These are phyloP conservation scores for Acrobasis suavella DNA, from an alignment of 2,888 invertebrate species.

Conservation along the genomic window DNA sequence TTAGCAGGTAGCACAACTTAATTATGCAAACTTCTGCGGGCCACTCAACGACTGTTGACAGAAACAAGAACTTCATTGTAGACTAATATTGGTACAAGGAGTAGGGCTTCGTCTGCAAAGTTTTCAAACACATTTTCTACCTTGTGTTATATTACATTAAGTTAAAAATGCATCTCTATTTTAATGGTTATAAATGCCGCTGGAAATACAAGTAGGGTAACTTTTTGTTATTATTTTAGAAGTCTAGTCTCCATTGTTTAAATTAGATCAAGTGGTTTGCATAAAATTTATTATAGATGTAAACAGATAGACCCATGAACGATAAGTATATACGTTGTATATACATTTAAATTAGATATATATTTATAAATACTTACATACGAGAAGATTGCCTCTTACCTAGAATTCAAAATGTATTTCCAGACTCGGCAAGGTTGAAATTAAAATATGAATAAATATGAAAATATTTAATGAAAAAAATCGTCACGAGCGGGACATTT, in stretches of 20 bases:
- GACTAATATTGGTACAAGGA: slow-evolving; percentile 14
- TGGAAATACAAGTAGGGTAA: not conserved
- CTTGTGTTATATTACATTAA: not conserved
- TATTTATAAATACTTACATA: too few species aligned
- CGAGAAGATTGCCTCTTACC: too few species aligned
- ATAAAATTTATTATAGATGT: not conserved
- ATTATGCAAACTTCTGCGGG: slow-evolving; percentile 16
- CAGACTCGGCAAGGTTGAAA: too few species aligned
- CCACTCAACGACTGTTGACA: slow-evolving; percentile 12
- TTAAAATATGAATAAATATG: too few species aligned
- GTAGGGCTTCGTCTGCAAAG: not conserved
- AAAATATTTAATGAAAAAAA: too few species aligned
- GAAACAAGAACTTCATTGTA: slow-evolving; percentile 6
- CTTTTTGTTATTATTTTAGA: not conserved
- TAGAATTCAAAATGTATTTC: too few species aligned
- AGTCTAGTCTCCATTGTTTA: not conserved
- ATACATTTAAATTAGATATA: too few species aligned
- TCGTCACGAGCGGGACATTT: too few species aligned
- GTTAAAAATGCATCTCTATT: not conserved
- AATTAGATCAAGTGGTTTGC: not conserved
- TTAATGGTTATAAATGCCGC: not conserved
- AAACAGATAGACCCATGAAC: not conserved
- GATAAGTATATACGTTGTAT: too few species aligned
- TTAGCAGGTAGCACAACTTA: slow-evolving; percentile 12
- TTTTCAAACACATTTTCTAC: not conserved